These are phyloP conservation scores for Stichodactyla mertensii DNA, from an alignment of 64 coral and sea anemone species.

Conservation along the genomic window DNA sequence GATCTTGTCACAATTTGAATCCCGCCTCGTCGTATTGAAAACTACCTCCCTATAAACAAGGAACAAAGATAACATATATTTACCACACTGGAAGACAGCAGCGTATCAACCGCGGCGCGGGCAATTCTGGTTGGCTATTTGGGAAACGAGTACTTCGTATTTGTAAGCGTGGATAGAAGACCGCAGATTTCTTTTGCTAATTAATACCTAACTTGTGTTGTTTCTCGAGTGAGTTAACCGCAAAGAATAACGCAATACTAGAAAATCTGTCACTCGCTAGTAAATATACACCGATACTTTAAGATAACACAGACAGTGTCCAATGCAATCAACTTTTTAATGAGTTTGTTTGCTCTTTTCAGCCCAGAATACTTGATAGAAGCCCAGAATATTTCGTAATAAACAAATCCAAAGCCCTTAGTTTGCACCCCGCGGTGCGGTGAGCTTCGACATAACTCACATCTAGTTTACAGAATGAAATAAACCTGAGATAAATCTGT, in stretches of 20 bases:
- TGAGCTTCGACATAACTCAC: neutral
- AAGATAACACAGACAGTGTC: neutral
- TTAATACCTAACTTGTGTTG: neutral
- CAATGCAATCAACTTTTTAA: neutral
- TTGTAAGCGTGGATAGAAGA: neutral
- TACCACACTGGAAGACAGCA: neutral
- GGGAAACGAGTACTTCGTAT: neutral
- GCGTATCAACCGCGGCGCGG: neutral
- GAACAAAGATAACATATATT: neutral
- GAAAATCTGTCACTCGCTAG: neutral
- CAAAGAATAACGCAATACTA: neutral
- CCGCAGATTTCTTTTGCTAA: neutral
- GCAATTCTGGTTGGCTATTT: neutral
- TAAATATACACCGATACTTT: neutral
- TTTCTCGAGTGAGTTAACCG: neutral
- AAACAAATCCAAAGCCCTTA: neutral
- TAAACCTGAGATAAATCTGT: neutral
- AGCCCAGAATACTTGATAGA: neutral
- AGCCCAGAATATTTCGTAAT: neutral
- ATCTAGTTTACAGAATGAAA: neutral
- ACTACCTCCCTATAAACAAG: neutral
- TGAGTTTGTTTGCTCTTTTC: neutral
- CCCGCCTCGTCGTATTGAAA: neutral
- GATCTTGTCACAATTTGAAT: neutral
- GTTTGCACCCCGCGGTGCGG: neutral